Conservation (phyloP, 2,113 vertebrate genomes). For the Tragulus kanchil region DNA sequence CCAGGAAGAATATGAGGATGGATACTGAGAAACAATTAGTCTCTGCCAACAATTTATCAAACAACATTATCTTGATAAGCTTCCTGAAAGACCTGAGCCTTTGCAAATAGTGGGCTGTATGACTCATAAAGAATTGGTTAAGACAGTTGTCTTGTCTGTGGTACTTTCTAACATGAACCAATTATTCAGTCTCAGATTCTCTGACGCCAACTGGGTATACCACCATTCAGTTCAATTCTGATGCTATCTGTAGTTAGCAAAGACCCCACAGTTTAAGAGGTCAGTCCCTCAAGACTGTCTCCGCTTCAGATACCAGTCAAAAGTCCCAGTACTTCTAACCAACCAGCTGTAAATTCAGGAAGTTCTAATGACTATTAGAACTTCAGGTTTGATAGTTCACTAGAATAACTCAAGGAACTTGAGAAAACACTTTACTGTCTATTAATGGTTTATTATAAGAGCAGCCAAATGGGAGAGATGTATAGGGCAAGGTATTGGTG, state of each 20-base stretch:
- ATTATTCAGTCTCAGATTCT: conserved; percentile 37
- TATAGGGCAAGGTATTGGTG: neutral
- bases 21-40: neutral
- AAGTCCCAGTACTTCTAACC: neutral
- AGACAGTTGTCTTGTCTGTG: neutral
- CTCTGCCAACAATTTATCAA: neutral
- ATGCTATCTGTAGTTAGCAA: neutral
- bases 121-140: neutral
- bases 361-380: neutral
- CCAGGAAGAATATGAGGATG: conserved; percentile 18
- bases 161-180: conserved; percentile 4
- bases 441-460: neutral
- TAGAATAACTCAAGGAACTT: neutral
- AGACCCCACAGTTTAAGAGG: neutral
- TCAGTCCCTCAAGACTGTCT: neutral
- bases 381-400: neutral
- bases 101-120: neutral
- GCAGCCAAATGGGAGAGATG: neutral
- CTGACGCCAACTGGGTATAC: neutral
- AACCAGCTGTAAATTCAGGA: neutral
- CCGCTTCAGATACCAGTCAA: neutral
- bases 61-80: conserved; percentile 19
- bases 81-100: conserved; percentile 16
- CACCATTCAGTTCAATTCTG: neutral
- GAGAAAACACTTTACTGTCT: neutral